These are phyloP conservation scores for Hypocryptadius cinnamomeus DNA, from an alignment of 2,113 vertebrate genomes.

Conservation along the genomic window DNA sequence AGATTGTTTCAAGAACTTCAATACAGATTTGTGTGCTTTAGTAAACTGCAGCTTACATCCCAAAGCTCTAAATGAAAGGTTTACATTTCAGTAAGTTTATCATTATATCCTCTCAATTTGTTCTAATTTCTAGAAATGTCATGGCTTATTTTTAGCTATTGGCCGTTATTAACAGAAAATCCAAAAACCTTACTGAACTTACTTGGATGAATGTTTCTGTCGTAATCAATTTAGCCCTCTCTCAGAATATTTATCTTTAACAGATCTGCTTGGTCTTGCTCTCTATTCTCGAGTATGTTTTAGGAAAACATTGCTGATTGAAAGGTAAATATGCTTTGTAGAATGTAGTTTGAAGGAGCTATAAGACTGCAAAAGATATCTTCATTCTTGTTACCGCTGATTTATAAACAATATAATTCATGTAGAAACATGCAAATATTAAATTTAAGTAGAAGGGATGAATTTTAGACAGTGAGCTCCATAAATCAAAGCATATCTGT, in stretches of 20 bases:
- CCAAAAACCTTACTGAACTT: not conserved
- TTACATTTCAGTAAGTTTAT: constrained; percentile 36
- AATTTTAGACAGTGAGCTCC: not conserved
- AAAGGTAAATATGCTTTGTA: constrained; percentile 12
- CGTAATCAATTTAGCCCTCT: not conserved
- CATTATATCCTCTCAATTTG: not conserved
- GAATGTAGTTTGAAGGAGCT: not conserved
- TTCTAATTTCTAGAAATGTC: not conserved
- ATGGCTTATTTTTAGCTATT: not conserved
- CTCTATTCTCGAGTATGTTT: not conserved
- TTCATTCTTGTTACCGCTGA: not conserved
- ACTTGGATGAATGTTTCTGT: not conserved
- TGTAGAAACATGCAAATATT: not conserved
- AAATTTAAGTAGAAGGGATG: not conserved
- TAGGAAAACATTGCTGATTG: not conserved
- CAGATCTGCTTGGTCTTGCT: not conserved
- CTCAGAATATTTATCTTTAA: not conserved
- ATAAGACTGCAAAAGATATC: not conserved
- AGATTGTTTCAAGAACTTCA: constrained; percentile 33
- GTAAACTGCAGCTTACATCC: not conserved
- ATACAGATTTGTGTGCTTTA: not conserved
- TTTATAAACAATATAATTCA: not conserved
- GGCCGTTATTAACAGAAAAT: not conserved
- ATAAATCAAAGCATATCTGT: not conserved
- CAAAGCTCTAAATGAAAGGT: not conserved